Base-by-base conservation (phyloP, 1,140 invertebrate species). In the Megalopta genalis region DNA sequence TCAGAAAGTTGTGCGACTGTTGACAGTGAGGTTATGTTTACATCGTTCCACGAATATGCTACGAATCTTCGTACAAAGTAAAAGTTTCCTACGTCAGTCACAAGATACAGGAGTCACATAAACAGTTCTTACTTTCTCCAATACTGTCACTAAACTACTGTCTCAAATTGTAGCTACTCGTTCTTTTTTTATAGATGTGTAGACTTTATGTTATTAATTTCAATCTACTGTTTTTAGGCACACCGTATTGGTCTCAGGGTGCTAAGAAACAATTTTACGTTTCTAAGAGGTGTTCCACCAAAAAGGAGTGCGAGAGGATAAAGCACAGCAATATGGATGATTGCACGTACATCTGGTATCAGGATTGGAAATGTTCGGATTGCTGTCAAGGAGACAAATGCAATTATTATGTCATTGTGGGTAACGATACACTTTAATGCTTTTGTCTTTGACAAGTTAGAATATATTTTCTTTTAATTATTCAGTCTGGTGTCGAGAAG, bases 311-410 rank as follows among this genome's bases (percentile, higher is more conserved):
- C 92, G 95, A 96, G 72, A 92, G 93, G 77, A 95, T 94, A 74
- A 94, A 96, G 83, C 94, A 93, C 69, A 93, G 93, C 27, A 95
- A 95, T 82, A 97, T 97, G 95, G 93, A 94, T 18, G 94, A 95
- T 80, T 99, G 98, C 90, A 98, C 98, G 25, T 95, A 98, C 89
- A 98, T 99, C 88, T 99, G 98, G 98, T 99, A 99, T 88, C 96
- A 98, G 89, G 98, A 99, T 93, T 99, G 98, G 99, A 95, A 96
- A 80, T 99, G 98, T 94, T 97, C 97, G 0, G 98, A 99, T 92
- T 99, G 98, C 92, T 99, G 98, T 92, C 96, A 96, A 88, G 99
- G 98, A 62, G 98, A 99, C 92, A 94, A 97, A 77, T 99, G 98
- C 92, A 99, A 99, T 92, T 99, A 98, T 92, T 99, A 97, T 91